phyloP scores from a whole-genome alignment of 2,113 vertebrate species.

The Neomonachus schauinslandi region DNA sequence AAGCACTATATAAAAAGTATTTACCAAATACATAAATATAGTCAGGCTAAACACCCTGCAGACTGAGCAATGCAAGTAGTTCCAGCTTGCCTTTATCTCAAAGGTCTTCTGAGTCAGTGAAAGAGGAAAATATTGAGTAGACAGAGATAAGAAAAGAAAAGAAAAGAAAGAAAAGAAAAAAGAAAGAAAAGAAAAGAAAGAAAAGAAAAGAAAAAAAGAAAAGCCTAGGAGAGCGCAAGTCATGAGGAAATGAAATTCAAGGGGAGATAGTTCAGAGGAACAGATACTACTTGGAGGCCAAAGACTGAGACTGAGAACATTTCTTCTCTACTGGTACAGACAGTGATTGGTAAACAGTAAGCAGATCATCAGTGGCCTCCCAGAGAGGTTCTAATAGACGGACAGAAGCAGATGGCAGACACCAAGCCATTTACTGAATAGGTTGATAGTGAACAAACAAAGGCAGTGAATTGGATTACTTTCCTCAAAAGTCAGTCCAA shows the following conservation, averaged over 20 bases:
- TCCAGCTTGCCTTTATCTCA: background rate
- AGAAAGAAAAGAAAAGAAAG: too few relatives aligned
- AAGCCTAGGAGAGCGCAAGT: background rate
- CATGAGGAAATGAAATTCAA: background rate
- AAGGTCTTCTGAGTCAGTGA: background rate
- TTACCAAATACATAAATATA: background rate
- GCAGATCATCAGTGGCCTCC: background rate
- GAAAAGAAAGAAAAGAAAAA: too few relatives aligned
- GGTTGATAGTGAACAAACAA: background rate
- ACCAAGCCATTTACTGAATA: background rate
- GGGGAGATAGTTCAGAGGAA: background rate
- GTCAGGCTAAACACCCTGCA: background rate
- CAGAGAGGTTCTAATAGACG: background rate
- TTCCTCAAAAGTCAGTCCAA: background rate
- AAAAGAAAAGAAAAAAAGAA: background rate
- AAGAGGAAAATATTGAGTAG: background rate
- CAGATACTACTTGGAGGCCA: background rate
- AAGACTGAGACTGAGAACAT: background rate
- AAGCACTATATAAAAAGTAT: background rate
- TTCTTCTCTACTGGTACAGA: too few relatives aligned
- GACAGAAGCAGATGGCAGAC: background rate
- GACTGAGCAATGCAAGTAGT: background rate
- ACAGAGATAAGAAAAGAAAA: background rate
- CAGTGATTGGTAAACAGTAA: background rate
- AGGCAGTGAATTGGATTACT: background rate